Percentiles rank a stretch among this genome's conserved stretches.
Evolutionary conservation across 2,797 vertebrate genomes (phyloP).

Genomic region (Toxotes lorentzi): DNA sequence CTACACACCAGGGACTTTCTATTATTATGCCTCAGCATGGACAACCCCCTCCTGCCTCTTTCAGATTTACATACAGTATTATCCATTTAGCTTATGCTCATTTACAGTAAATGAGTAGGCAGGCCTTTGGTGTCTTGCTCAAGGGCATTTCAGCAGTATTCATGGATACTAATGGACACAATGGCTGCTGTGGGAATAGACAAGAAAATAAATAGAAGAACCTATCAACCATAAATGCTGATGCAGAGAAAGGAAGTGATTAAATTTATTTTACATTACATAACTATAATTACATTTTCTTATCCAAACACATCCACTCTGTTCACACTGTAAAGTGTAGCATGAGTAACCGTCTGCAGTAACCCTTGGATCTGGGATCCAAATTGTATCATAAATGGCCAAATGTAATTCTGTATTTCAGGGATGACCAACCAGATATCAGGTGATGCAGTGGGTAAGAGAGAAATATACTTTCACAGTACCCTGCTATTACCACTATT

Average conservation of each 20-base stretch:
- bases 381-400: slow-evolving; percentile 2
- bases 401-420: slow-evolving; percentile 6
- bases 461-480: slow-evolving; percentile 8
- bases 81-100: slow-evolving; percentile 33
- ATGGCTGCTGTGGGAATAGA: slow-evolving; percentile 4
- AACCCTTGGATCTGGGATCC: neutral
- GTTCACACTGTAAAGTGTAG: neutral
- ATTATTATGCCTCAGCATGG: slow-evolving; percentile 35
- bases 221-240: slow-evolving; percentile 2
- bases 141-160: slow-evolving; percentile 36
- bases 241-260: slow-evolving; percentile 29
- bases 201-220: slow-evolving; percentile 11
- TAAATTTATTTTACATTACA: slow-evolving; percentile 9
- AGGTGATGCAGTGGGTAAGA: neutral
- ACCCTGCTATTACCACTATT: slow-evolving; percentile 12
- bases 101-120: slow-evolving; percentile 14
- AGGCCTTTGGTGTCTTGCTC: slow-evolving; percentile 29
- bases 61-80: slow-evolving; percentile 34
- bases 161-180: slow-evolving; percentile 17
- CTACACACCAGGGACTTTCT: slow-evolving; percentile 28
- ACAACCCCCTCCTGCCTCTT: slow-evolving; percentile 22
- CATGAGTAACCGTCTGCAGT: neutral
- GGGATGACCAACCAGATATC: slow-evolving; percentile 27
- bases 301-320: neutral
- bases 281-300: slow-evolving; percentile 16